phyloP scores from a whole-genome alignment of 2,888 invertebrate species.

The Pristionchus arcanus region DNA sequence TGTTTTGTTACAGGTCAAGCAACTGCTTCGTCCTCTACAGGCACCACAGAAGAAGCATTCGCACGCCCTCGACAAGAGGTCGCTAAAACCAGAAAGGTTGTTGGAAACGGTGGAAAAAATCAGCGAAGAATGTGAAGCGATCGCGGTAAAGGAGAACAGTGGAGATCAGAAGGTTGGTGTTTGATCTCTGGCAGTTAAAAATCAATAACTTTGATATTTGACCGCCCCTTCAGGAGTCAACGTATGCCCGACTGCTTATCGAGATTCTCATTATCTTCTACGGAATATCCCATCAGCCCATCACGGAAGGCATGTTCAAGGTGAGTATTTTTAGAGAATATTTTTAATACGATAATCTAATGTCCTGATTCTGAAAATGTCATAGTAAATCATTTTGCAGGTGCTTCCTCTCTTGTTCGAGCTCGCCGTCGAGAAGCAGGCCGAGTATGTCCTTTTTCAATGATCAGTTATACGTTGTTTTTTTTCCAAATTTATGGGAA shows the following conservation, averaged over 20 bases:
- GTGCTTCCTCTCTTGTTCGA: conserved; percentile 26
- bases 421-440: conserved; percentile 34
- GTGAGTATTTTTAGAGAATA: neutral
- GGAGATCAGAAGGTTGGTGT: neutral
- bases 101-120: neutral
- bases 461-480: neutral
- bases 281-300: neutral
- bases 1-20: too few species aligned
- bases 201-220: neutral
- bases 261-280: conserved; percentile 14
- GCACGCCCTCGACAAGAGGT: too few species aligned
- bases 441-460: neutral
- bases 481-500: too few species aligned
- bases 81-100: too few species aligned
- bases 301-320: conserved; percentile 17
- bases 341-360: too few species aligned
- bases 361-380: too few species aligned
- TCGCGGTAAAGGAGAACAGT: neutral
- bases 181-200: neutral
- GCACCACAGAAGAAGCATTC: too few species aligned
- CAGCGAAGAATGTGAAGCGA: neutral
- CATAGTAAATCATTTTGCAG: neutral
- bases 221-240: neutral
- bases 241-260: conserved; percentile 17
- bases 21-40: too few species aligned